These are phyloP conservation scores for Lacanobia oleracea DNA, from an alignment of 2,888 invertebrate species.

Conservation along the genomic window DNA sequence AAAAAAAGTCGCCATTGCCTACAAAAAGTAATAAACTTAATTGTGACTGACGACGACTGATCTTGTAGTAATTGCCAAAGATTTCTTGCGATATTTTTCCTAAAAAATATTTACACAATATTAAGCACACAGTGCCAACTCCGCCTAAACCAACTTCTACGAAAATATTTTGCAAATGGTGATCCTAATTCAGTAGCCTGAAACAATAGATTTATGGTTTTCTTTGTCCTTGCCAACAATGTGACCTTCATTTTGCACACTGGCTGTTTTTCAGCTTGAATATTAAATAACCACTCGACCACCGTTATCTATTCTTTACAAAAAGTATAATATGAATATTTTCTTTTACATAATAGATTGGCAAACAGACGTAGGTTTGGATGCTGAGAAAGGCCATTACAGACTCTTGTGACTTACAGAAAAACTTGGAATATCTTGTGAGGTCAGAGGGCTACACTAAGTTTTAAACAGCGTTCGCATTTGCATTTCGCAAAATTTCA, in stretches of 20 bases:
- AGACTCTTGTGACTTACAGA: not conserved
- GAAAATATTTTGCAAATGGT: conserved; percentile 45
- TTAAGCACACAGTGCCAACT: not conserved
- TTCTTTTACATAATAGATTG: not conserved
- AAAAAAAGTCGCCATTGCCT: too few species aligned
- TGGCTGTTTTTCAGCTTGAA: conserved; percentile 37
- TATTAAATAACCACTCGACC: conserved; percentile 39
- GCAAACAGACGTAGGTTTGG: not conserved
- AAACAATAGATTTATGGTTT: conserved; percentile 58
- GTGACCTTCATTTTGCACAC: conserved; percentile 34
- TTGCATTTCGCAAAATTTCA: too few species aligned
- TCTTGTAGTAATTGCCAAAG: not conserved
- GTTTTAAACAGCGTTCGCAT: too few species aligned
- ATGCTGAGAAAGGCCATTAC: not conserved
- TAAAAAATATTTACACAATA: not conserved
- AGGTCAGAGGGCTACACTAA: too few species aligned
- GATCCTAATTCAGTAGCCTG: conserved; percentile 43
- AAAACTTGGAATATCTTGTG: too few species aligned
- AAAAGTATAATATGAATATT: conserved; percentile 22
- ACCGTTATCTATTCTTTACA: not conserved
- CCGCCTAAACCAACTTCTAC: conserved; percentile 21
- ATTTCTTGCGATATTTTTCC: not conserved
- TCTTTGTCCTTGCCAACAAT: conserved; percentile 40
- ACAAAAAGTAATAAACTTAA: too few species aligned
- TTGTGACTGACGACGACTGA: too few species aligned